Evolutionary conservation across 1,140 invertebrate species (phyloP), one percentile per base, ranked within the genome.

Genomic region (Drosophila ambigua): DNA sequence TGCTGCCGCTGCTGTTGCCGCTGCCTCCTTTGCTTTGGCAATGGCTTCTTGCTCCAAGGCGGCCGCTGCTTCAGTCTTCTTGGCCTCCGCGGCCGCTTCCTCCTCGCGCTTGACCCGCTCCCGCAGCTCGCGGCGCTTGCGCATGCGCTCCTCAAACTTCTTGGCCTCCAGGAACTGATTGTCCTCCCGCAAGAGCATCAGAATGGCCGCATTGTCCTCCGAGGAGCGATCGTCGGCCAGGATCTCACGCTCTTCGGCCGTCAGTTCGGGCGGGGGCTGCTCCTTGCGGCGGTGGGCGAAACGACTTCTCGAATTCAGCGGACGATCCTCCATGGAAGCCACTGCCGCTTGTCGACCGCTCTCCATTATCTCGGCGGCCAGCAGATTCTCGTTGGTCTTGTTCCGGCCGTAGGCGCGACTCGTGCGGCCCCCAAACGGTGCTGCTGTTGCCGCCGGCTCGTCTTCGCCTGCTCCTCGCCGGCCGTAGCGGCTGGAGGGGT

Each of bases 61-160:
- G 84, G 90, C 71, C 83, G 79, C 74, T 15, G 62, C 77, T 64
- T 72, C 59, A 51, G 62, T 58, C n/a, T 63, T 55, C 44, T 64
- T 63, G 5, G 63, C 59, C 48, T 58, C 52, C 90, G 51, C 93
- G 93, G 89, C 95, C 94, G 58, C 64, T 28, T 94, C 95, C 57
- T 96, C 96, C 15, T 94, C 94, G 73, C 96, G 96, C 92, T 95
- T 93, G 44, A 97, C 96, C 7, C 97, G 92, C 66, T 95, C 95
- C 89, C 96, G 95, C 8, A 97, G 96, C 82, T 97, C 96, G 72
- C 96, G 96, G 4, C 96, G 93, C 72, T 95, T 95, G 13, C 95
- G 95, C 87, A 96, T 95, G 20, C 96, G 93, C 62, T 96, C 96
- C 59, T 93, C 93, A 7, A 95, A 92, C 6, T 93, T 92, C 51